These are phyloP conservation scores for Myiotriccus ornatus DNA, from an alignment of 2,797 vertebrate genomes.

Conservation along the genomic window DNA sequence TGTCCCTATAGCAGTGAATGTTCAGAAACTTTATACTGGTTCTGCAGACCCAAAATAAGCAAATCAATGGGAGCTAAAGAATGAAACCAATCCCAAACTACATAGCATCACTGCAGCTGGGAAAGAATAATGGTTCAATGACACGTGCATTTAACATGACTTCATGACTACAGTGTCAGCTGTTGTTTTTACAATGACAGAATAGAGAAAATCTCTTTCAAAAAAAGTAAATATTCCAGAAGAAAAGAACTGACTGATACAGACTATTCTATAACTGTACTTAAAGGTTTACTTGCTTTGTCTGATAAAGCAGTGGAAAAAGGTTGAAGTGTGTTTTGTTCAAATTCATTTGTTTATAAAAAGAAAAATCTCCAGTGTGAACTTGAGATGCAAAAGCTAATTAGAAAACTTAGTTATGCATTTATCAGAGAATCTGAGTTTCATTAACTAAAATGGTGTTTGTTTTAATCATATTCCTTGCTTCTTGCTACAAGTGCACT, in stretches of 20 bases:
- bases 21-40: neutral
- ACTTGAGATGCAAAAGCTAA: neutral
- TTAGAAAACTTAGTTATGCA: neutral
- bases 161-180: neutral
- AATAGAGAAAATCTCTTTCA: neutral
- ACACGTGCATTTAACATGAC: accelerated
- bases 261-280: neutral
- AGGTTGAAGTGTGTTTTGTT: neutral
- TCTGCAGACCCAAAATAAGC: neutral
- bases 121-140: neutral
- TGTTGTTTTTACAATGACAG: neutral
- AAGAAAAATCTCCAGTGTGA: neutral
- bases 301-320: neutral
- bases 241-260: neutral
- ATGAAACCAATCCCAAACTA: neutral
- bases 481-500: neutral
- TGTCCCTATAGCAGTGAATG: neutral
- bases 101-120: neutral
- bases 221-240: neutral
- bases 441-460: neutral
- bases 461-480: neutral
- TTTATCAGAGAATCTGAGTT: neutral
- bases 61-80: neutral
- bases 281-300: neutral
- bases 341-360: neutral